Evolutionary conservation across 2,797 vertebrate genomes (phyloP).

Genomic region (Chiroxiphia lanceolata): DNA sequence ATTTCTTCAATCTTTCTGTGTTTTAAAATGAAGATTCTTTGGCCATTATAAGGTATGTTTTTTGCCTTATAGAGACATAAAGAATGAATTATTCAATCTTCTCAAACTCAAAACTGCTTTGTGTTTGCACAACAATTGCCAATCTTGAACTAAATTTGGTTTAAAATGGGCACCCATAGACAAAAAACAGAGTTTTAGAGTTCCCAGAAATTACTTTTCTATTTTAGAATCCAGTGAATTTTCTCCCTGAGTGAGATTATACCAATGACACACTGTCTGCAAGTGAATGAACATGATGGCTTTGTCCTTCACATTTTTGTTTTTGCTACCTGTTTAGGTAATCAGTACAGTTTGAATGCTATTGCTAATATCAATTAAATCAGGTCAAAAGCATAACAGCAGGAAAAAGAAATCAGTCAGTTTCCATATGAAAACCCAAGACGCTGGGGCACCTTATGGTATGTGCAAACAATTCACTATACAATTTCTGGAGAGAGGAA

Average conservation of each 20-base stretch:
- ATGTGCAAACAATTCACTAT: conserved; percentile 78
- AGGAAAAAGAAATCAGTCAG: conserved; percentile 69
- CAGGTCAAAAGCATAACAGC: conserved; percentile 76
- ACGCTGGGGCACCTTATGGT: conserved; percentile 77
- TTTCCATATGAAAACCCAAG: conserved; percentile 76
- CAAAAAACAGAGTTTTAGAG: background rate
- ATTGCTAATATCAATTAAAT: conserved; percentile 75
- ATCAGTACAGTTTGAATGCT: conserved; percentile 58
- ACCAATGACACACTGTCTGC: background rate
- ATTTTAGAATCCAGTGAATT: conserved; percentile 21
- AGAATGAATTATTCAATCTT: background rate
- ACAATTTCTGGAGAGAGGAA: conserved; percentile 79
- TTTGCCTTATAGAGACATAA: background rate
- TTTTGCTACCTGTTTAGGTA: conserved; percentile 71
- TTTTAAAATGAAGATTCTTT: background rate
- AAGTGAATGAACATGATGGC: conserved; percentile 12
- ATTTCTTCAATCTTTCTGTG: background rate
- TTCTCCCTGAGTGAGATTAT: background rate
- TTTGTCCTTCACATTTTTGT: conserved; percentile 25
- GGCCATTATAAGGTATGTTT: background rate
- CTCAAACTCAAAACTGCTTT: conserved; percentile 7
- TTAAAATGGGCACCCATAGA: conserved; percentile 28
- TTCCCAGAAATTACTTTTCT: background rate
- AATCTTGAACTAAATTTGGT: conserved; percentile 37
- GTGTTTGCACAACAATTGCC: conserved; percentile 12